These are phyloP conservation scores for Mystacornis crossleyi DNA, from an alignment of 2,113 vertebrate genomes.

Conservation along the genomic window DNA sequence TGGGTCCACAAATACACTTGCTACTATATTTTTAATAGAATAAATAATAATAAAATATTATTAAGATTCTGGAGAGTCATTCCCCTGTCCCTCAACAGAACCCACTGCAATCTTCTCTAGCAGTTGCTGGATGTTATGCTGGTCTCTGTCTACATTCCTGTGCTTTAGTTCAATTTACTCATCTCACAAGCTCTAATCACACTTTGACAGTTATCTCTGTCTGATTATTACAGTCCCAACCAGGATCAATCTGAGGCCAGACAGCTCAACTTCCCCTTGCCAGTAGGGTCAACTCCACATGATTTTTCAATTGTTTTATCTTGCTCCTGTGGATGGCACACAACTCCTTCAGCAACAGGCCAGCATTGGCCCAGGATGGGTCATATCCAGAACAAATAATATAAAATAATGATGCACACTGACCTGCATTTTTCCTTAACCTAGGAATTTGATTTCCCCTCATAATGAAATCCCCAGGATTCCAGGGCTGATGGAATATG, in stretches of 20 bases:
- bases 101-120: neutral
- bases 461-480: neutral
- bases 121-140: neutral
- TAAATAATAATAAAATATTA: neutral
- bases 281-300: neutral
- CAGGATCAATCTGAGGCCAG: neutral
- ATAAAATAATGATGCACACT: neutral
- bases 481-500: neutral
- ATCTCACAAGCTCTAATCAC: neutral
- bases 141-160: neutral
- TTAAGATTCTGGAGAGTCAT: neutral
- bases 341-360: neutral
- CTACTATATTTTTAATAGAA: neutral
- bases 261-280: neutral
- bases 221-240: neutral
- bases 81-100: neutral
- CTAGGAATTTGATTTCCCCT: neutral
- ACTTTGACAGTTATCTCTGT: neutral
- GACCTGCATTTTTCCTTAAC: neutral
- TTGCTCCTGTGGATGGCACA: neutral
- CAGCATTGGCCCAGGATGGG: neutral
- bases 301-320: neutral
- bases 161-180: neutral
- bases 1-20: neutral
- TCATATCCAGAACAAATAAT: neutral